phyloP scores from a whole-genome alignment of 2,797 vertebrate species.

The Rhincodon typus region DNA sequence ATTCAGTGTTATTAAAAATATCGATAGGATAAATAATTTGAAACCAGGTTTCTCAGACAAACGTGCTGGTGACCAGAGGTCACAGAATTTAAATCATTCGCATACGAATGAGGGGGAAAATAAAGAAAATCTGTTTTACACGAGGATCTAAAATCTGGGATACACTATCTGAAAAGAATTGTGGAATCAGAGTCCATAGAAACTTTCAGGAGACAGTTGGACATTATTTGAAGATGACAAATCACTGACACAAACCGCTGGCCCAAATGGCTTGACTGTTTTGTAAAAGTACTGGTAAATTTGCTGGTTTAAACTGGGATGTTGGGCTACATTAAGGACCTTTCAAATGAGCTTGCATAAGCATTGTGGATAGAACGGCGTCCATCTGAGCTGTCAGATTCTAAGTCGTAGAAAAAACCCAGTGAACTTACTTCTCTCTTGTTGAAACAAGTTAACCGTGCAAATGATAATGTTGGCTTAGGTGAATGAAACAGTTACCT shows the following conservation, averaged over 20 bases:
- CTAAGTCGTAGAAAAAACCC: neutral
- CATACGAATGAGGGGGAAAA: neutral
- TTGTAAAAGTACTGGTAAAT: neutral
- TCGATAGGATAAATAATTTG: neutral
- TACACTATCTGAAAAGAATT: neutral
- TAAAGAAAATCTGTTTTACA: neutral
- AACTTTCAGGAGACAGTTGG: neutral
- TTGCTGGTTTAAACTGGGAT: neutral
- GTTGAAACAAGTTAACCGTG: neutral
- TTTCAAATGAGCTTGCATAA: neutral
- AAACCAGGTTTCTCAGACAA: neutral
- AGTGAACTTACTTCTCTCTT: neutral
- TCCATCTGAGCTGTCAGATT: neutral
- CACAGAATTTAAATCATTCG: neutral
- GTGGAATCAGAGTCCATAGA: neutral
- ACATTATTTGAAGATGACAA: neutral
- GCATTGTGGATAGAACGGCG: neutral
- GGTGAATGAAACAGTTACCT: neutral
- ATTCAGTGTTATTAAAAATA: neutral
- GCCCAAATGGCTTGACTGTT: neutral
- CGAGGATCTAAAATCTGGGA: neutral
- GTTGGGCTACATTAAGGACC: neutral
- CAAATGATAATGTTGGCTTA: neutral
- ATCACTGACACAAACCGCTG: neutral
- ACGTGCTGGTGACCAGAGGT: neutral